Base-by-base conservation (phyloP, 2,113 vertebrate genomes). In the Microtus oregoni region DNA sequence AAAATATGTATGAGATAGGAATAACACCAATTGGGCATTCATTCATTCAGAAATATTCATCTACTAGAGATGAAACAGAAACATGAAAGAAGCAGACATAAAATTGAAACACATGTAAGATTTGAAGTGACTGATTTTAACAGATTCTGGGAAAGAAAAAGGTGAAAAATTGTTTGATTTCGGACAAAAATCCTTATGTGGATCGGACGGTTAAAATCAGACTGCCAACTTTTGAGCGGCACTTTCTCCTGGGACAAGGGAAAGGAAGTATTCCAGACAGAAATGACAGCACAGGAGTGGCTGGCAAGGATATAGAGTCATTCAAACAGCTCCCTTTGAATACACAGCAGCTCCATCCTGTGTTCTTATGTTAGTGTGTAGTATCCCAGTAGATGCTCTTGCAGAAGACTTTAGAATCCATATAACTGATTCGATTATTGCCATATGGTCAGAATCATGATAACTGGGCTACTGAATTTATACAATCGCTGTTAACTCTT, bases 131-230 rank as follows among this genome's bases (percentile, higher is more conserved):
- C 41, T 90, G 35, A 19, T 72, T 92, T 24, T 91, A 68, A 90
- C 38, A 79, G 30, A 17, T 67, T 93, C 55, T 63, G 1, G 76
- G 38, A 83, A 86, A n/a, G 73, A 61, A 89, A 95, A 90, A 15
- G 52, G 70, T 67, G 61, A 86, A 72, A 92, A 89, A 76, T 35
- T 79, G 61, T 79, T 78, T 89, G 44, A 91, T 17, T 41, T 95
- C 86, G 38, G 81, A 65, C 22, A 86, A 94, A 81, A 94, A 81
- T 55, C 44, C 30, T 93, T 81, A 47, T 72, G 88, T 55, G 73
- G 73, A 88, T 70, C 3, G 44, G 67, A 35, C 92, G 41, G 79
- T 89, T 75, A 82, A 94, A 44, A 30, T 83, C 68, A 83, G 28
- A 3, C 22, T 75, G 94, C 85, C 90, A 77, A 30, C 38, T 35